Evolutionary conservation across 2,797 vertebrate genomes (phyloP).

Genomic region (Halcyon chelicuti): DNA sequence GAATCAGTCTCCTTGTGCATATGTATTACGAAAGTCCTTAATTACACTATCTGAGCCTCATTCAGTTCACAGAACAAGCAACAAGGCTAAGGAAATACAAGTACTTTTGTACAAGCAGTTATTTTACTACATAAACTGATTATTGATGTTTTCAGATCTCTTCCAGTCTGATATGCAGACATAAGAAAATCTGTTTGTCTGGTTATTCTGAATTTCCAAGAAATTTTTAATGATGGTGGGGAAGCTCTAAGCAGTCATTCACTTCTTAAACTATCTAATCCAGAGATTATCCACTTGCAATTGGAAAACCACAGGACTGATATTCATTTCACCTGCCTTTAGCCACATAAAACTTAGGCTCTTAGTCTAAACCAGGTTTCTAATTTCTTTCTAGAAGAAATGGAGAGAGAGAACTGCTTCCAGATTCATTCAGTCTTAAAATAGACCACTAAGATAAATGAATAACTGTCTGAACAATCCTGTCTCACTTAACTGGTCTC

Average conservation of each 20-base stretch:
- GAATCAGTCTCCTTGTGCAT: not conserved
- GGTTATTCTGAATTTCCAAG: not conserved
- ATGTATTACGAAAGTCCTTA: not conserved
- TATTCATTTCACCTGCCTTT: not conserved
- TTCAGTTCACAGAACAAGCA: not conserved
- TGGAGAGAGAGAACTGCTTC: not conserved
- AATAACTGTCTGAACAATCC: not conserved
- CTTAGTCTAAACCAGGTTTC: not conserved
- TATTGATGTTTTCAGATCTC: not conserved
- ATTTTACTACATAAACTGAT: not conserved
- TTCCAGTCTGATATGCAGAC: not conserved
- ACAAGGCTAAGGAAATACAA: not conserved
- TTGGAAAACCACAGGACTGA: not conserved
- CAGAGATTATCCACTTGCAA: not conserved
- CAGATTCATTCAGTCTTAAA: not conserved
- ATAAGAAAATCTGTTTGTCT: not conserved
- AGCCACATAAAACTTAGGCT: not conserved
- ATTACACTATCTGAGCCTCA: not conserved
- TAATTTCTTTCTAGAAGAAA: not conserved
- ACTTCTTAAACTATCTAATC: not conserved
- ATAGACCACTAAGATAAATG: not conserved
- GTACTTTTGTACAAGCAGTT: accelerated
- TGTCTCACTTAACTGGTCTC: not conserved
- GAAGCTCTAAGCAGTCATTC: not conserved
- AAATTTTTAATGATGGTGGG: not conserved